A percentile compares a stretch with the other conserved stretches of the same genome.
phyloP scores from a whole-genome alignment of 2,888 invertebrate species.

The Synanthedon andrenaeformis region DNA sequence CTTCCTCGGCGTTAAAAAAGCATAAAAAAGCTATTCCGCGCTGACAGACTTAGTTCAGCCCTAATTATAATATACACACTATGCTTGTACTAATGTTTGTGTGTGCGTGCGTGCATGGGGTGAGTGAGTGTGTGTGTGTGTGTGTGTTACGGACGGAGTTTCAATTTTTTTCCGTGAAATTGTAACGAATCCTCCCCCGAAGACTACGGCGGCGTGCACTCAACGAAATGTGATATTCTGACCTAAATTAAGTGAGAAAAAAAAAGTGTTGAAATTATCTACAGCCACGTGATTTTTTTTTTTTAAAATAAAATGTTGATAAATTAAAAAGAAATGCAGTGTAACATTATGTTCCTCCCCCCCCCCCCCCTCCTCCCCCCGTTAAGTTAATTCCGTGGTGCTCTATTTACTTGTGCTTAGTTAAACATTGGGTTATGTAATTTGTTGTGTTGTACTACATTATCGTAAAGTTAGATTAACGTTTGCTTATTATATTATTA shows the following conservation, averaged over 20 bases:
- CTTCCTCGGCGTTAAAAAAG: no score
- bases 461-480: conserved; percentile 35
- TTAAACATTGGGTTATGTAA: conserved; percentile 18
- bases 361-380: conserved; percentile 9
- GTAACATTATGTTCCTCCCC: background rate
- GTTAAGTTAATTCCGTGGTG: conserved; percentile 28
- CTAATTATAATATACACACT: no score
- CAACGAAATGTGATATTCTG: conserved; percentile 45
- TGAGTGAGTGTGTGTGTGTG: no score
- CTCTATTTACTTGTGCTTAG: conserved; percentile 32
- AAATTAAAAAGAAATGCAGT: background rate
- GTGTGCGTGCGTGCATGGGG: background rate
- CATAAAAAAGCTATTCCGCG: no score
- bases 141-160: no score
- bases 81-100: background rate
- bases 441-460: conserved; percentile 34
- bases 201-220: conserved; percentile 13
- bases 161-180: conserved; percentile 17
- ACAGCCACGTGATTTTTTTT: background rate
- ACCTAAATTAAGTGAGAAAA: conserved; percentile 55
- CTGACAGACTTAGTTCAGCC: no score
- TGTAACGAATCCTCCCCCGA: conserved; percentile 8
- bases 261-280: conserved; percentile 19
- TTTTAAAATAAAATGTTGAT: background rate
- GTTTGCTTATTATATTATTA: conserved; percentile 22